Base-by-base conservation (phyloP, 2,113 vertebrate genomes). In the Ochotona princeps region DNA sequence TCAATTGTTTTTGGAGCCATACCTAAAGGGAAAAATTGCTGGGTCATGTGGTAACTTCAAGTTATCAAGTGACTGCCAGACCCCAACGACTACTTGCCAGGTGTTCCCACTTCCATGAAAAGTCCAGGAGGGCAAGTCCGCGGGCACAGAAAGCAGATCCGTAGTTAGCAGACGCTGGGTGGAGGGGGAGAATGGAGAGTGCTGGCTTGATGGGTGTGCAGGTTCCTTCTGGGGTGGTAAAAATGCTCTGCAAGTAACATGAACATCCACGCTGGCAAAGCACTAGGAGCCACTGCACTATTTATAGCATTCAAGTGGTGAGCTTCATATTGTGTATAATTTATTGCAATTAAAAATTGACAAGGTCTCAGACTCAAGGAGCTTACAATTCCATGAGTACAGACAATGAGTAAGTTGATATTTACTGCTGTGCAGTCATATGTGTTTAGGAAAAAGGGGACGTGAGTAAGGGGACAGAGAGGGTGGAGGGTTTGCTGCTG, bases 321-420 rank as follows among this genome's bases (percentile, higher is more conserved):
- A 49, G 7, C 32, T 91, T 60, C 38, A 30, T 75, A 49, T 44
- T 30, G 28, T 9, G 20, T 30, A 32, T 30, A 61, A 79, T 67
- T 87, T 44, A 81, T 1, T 73, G n/a, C 32, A 75, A 65, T 86
- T 49, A 18, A 81, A 73, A 14, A 9, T 25, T 26, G 81, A 60
- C 44, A 32, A 72, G 49, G 13, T 87, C 30, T 23, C 17, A 66
- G 70, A 11, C 21, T 85, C 35, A 44, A 3, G 54, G 44, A 63
- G 28, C 47, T 83, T 65, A 47, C 7, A 44, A 70, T 63, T 79
- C 54, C 73, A 72, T 32, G 65, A 83, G 49, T 4, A 51, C 35
- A 94, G 38, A 67, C 35, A 60, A 67, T 14, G 81, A 57, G 83
- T 57, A 92, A 87, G 90, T 89, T 38, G 61, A 70, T 93, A 89